These are phyloP conservation scores for Tigriopus japonicus DNA, from an alignment of 1,140 invertebrate species.

Conservation along the genomic window DNA sequence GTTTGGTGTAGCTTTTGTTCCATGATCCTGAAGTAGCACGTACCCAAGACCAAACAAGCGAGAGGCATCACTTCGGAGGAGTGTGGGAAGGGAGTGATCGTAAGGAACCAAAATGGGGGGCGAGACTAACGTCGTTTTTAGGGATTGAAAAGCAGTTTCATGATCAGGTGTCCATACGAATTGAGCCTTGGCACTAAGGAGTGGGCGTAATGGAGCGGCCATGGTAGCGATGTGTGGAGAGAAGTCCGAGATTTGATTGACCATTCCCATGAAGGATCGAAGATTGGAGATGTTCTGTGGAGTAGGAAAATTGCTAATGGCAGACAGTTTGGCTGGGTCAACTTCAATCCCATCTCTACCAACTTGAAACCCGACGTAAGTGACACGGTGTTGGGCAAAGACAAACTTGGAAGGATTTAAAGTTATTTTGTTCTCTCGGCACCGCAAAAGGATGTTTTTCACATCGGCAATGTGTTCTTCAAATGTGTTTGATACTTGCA, in stretches of 20 bases:
- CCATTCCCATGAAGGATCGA: slow-evolving; percentile 10
- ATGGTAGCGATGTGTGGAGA: not conserved
- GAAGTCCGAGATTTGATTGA: slow-evolving; percentile 14
- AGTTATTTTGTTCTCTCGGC: slow-evolving; percentile 18
- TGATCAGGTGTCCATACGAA: not conserved
- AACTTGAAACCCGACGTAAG: slow-evolving; percentile 19
- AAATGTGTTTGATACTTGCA: slow-evolving; percentile 9
- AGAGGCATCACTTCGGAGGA: not conserved
- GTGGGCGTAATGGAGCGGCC: not conserved
- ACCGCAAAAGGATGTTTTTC: slow-evolving; percentile 3
- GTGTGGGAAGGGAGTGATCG: not conserved
- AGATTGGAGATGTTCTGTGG: slow-evolving; percentile 15
- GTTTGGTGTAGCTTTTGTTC: not conserved
- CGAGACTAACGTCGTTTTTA: not conserved
- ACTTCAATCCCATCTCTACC: slow-evolving; percentile 8
- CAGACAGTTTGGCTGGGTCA: slow-evolving; percentile 6
- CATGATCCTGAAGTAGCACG: slow-evolving; percentile 10
- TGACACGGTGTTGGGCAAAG: slow-evolving; percentile 17
- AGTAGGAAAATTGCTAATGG: slow-evolving; percentile 11
- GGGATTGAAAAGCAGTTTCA: not conserved
- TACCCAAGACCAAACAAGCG: slow-evolving; percentile 11
- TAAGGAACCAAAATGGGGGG: slow-evolving; percentile 2
- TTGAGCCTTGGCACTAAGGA: not conserved
- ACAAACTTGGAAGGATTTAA: slow-evolving; percentile 20
- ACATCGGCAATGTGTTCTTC: not conserved